Base-by-base conservation (phyloP, 2,888 invertebrate genomes). In the Eupithecia tripunctaria region DNA sequence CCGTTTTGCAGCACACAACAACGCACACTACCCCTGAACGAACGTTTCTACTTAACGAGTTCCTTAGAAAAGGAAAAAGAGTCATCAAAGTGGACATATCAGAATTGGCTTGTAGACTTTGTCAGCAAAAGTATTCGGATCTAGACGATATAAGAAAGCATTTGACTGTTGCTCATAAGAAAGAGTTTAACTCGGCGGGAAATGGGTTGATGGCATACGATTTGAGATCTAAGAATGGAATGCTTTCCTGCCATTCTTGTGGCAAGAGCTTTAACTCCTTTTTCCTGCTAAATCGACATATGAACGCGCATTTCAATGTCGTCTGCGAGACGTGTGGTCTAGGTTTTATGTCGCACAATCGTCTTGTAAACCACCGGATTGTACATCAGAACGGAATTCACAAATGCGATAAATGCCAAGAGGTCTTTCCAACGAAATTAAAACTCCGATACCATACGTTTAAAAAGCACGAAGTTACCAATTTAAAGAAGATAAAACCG, bases 1-100 rank as follows among this genome's bases (percentile, higher is more conserved):
- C 89, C 0, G 91, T 91, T 5, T 38, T 78, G 2, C 63, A 65
- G 10, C 79, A 79, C 65, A 76, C 71, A 15, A 25, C 51, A 0
- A 41, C 63, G 1, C 79, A 79, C 59, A 47, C 59, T 0, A 83
- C 88, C 0, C 92, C 92, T 0, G 92, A 92, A 41, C 85, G 90
- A 78, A 77, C 82, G 2, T 81, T 78, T n/a, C 77, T 94, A 27
- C 76, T 94, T 0, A 92, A 93, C 67, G 89, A 92, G 59, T 85
- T 89, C 80, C 78, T 94, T 51, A 87, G 88, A 56, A 94, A 94
- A 84, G 93, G 93, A 0, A 93, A 94, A 76, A 82, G 92, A 15
- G 89, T 92, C 0, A 93, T 94, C 7, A 94, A 94, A 84, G 94
- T 94, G 0, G 94, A 94, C 56, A 90, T 94, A 79, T 92, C 94